These are phyloP conservation scores for Xenopus borealis DNA, from an alignment of 2,113 vertebrate species.

Conservation along the genomic window DNA sequence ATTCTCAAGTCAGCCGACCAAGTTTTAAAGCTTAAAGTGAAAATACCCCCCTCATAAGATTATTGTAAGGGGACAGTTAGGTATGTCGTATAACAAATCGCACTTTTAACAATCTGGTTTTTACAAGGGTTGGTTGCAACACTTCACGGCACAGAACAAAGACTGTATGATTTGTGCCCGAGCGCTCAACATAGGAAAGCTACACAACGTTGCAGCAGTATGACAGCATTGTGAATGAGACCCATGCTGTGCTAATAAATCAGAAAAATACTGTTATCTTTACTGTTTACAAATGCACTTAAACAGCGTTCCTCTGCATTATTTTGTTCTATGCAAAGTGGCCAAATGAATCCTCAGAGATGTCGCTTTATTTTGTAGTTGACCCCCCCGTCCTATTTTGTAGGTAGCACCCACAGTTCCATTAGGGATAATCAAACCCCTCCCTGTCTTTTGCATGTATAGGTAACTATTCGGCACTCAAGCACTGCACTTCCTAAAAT, in stretches of 20 bases:
- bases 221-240: not conserved
- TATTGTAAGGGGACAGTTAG: not conserved
- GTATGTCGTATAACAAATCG: not conserved
- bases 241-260: not conserved
- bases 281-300: not conserved
- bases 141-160: too few relatives aligned
- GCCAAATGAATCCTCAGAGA: not conserved
- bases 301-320: not conserved
- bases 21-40: not conserved
- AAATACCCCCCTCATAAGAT: not conserved
- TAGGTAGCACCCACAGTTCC: not conserved
- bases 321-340: slow-evolving; percentile 1
- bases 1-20: not conserved
- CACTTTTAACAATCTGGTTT: not conserved
- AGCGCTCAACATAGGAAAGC: too few relatives aligned
- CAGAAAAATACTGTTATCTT: too few relatives aligned
- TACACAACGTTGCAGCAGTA: too few relatives aligned
- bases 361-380: not conserved
- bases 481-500: too few relatives aligned
- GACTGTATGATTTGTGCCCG: too few relatives aligned
- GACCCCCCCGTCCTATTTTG: not conserved
- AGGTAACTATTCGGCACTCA: too few relatives aligned
- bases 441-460: too few relatives aligned
- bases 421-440: too few relatives aligned
- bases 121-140: not conserved